Base-by-base conservation (phyloP, 2,888 invertebrate genomes). In the Fragum sueziense region DNA sequence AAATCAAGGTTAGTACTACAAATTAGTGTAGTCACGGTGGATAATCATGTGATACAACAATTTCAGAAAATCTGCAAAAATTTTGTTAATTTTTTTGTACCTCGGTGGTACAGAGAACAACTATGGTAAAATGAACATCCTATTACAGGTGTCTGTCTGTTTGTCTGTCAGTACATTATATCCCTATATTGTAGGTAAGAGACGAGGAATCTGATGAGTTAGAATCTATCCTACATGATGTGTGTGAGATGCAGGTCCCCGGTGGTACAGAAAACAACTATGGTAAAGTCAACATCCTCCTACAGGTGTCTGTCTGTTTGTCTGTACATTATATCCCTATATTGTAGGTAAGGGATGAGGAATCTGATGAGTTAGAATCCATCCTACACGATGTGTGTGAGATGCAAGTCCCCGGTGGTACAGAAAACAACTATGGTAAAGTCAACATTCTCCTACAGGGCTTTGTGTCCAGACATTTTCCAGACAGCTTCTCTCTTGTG, bases 151-250 rank as follows among this genome's bases (percentile, higher is more conserved):
- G 0, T 97, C 96, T 92, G 94, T 99, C n/a, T n/a, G n/a, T n/a
- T n/a, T n/a, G n/a, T n/a, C n/a, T n/a, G 57, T 57, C 1, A 31
- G 31, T 27, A 31, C n/a, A 31, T 31, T n/a, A n/a, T 20, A 1
- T 33, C n/a, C 31, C 22, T 17, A 31, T 4, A 47, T 61, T 90
- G 47, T 85, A 96, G 96, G 96, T 98, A 0, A 95, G 99, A 71
- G 99, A 99, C 91, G 99, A 99, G 92, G 99, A 99, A 93, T 93
- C 98, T 87, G 95, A 96, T 20, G 99, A 99, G 92, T 93, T 99
- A 71, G 97, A 98, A 92, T 94, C 95, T 59, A 94, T 98, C 25
- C 94, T 95, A 37, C 94, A 95, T 37, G 95, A 95, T 22, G 95
- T 95, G 90, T 97, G 98, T 90, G 96, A 96, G 90, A 87, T 97